phyloP scores from a whole-genome alignment of 2,888 invertebrate species.

The Theretra japonica region DNA sequence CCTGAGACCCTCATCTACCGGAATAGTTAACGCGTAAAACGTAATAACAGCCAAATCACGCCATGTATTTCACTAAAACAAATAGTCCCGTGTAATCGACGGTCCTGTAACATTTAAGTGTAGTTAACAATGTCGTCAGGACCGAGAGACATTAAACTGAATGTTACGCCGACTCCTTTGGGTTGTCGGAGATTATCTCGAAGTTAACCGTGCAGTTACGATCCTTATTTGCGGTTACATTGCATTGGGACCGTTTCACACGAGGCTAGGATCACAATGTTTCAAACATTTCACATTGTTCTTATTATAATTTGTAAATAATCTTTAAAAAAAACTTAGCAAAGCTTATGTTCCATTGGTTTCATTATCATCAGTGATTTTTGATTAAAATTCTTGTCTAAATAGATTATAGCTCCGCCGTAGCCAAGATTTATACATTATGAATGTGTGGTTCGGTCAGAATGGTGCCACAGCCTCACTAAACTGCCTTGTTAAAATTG shows the following conservation, averaged over 20 bases:
- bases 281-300: constrained; percentile 20
- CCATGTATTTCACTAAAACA: constrained; percentile 56
- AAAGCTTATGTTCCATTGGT: too few species aligned
- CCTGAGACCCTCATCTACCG: too few species aligned
- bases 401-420: too few species aligned
- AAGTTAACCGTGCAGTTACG: constrained; percentile 77
- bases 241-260: constrained; percentile 53
- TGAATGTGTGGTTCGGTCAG: too few species aligned
- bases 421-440: too few species aligned
- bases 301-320: not conserved
- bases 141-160: constrained; percentile 71
- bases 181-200: constrained; percentile 75
- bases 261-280: constrained; percentile 52
- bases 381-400: too few species aligned
- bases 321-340: too few species aligned
- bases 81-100: constrained; percentile 63
- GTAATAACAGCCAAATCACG: constrained; percentile 53
- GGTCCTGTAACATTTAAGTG: constrained; percentile 57
- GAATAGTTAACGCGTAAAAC: not conserved
- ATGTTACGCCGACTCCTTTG: constrained; percentile 66
- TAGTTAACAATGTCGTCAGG: constrained; percentile 66
- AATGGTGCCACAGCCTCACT: too few species aligned
- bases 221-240: constrained; percentile 74
- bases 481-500: too few species aligned
- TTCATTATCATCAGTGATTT: too few species aligned